Base-by-base conservation (phyloP, 1,140 invertebrate species). In the Drosophila parvula region DNA sequence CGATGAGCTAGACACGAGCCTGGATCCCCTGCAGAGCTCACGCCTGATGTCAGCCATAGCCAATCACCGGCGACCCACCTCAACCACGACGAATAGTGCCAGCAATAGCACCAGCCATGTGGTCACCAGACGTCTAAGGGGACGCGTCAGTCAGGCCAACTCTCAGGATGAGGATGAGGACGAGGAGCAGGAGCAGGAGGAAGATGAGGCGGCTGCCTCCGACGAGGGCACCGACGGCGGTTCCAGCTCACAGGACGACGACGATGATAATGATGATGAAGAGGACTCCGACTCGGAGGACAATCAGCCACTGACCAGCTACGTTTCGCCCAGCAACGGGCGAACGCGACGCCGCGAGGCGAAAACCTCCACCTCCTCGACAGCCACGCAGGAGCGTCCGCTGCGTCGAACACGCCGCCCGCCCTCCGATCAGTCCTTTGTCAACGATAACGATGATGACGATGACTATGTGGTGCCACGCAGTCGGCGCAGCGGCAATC, bases 221-320 rank as follows among this genome's bases (percentile, higher is more conserved):
- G 88, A 91, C 45, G 82, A 91, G 58, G 90, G 90, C 30, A 78
- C 92, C 6, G 88, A 89, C 47, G 91, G 90, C 16, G 78, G 90
- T 12, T 86, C 90, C 3, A 90, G 79, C 14, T 74, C 74, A 7
- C 90, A 89, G 6, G 50, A 28, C 0, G n/a, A 57, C 22, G 18
- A 64, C 28, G 74, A 81, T n/a, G 51, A 74, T 10, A 76, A 65
- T 0, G 67, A 67, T 0, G 58, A 68, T 11, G 90, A 91, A 40
- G 83, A 82, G n/a, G 81, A 77, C 27, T 91, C 92, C 61, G 92
- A 92, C 62, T 92, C 92, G 10, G 93, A 94, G 63, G 93, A 94
- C 71, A 93, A 94, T 91, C 92, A 92, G 60, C 94, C 93, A 32
- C 82, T 94, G n/a, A 89, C 91, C 22, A 90, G 73, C 57, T 90